Conservation (phyloP, 2,113 vertebrate species). For the Acanthisitta chloris region DNA sequence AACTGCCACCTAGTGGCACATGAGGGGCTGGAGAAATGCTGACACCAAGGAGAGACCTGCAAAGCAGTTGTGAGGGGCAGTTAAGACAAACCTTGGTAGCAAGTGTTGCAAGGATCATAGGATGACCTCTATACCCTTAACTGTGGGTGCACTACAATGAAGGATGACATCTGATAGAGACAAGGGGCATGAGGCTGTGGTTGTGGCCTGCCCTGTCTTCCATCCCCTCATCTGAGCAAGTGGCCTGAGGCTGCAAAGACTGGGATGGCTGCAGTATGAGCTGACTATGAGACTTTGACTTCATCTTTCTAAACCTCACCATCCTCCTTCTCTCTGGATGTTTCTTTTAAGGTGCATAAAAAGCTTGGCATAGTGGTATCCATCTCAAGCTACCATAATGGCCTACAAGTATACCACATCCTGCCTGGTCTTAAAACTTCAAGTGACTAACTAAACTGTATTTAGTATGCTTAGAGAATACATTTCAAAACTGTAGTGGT, state of each 20-base stretch:
- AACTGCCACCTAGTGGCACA: not conserved
- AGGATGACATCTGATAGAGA: not conserved
- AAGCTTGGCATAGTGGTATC: not conserved
- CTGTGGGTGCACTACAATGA: not conserved
- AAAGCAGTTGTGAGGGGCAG: accelerated
- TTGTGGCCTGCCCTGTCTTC: not conserved
- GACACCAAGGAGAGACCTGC: not conserved
- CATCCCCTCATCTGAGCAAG: not conserved
- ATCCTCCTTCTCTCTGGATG: not conserved
- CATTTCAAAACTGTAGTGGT: not conserved
- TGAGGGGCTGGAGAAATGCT: not conserved
- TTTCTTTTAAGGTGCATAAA: not conserved
- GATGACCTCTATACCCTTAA: not conserved
- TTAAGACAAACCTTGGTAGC: not conserved
- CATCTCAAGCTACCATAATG: not conserved
- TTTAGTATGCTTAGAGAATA: not conserved
- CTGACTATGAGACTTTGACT: not conserved
- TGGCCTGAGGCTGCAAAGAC: not conserved
- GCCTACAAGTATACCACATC: not conserved
- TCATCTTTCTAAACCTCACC: not conserved
- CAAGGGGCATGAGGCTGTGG: not conserved
- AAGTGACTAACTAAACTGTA: not conserved
- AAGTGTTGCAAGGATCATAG: not conserved
- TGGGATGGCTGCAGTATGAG: not conserved
- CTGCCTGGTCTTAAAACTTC: not conserved